Base-by-base conservation (phyloP, 2,888 invertebrate genomes). In the Perdita meconis region DNA sequence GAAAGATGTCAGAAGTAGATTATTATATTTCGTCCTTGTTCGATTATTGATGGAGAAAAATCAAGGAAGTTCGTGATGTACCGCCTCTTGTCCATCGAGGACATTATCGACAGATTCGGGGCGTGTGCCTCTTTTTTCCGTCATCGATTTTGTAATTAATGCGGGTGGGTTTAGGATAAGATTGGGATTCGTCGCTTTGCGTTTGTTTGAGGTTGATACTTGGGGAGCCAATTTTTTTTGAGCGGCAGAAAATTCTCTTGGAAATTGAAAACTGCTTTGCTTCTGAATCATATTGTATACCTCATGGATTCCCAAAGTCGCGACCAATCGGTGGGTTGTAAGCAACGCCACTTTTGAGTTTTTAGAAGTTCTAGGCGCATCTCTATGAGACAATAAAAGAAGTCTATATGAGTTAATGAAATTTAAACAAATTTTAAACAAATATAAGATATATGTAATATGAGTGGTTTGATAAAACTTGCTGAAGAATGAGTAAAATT, bases 71-170 rank as follows among this genome's bases (percentile, higher is more conserved):
- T 44, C 53, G 44, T 66, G 34, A 36, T 2, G 10, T 30, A 30
- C 26, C 56, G 16, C 36, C 19, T 5, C 12, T 22, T 36, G 38
- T 40, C 22, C 40, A 19, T 19, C 26, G 13, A 0, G 3, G 12
- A 12, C 34, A 30, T 67, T 26, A 57, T 51, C 40, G 40, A 57
- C 38, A 34, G 2, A 36, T 38, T 56, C 19, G 2, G 8, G 26
- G 36, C 36, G 24, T 22, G 55, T 6, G 2, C 30, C 30, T 16
- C 26, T n/a, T 19, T 19, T 34, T 36, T 42, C 0, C 30, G 13
- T 36, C 24, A 53, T 53, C 34, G 69, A 70, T 70, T 65, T 70
- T 47, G 55, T 70, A 66, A 66, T 64, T 64, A 69, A 64, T 42
- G n/a, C 0, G 1, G 26, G 22, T n/a, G n/a, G 22, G 6, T 40